Conservation (phyloP, 2,888 invertebrate species). For the Apamea sordens region DNA sequence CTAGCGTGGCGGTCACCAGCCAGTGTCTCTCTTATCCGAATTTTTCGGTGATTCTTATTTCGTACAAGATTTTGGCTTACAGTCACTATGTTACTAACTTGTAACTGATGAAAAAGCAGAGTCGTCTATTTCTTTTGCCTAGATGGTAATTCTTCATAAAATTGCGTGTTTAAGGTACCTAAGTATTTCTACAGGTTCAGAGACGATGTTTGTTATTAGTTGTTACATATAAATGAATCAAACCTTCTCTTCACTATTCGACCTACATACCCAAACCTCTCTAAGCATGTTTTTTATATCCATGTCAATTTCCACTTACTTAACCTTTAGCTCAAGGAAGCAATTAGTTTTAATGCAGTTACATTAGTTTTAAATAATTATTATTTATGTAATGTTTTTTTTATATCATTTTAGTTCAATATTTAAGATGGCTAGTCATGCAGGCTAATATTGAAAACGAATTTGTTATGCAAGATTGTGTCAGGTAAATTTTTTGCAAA, state of each 20-base stretch:
- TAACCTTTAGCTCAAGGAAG: constrained; percentile 67
- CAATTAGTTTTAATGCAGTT: constrained; percentile 65
- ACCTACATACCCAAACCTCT: constrained; percentile 51
- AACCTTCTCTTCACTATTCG: constrained; percentile 37
- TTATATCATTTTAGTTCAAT: constrained; percentile 6
- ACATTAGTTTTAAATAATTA: constrained; percentile 50
- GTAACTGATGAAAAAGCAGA: background rate
- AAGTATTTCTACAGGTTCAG: background rate
- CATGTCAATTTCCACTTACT: constrained; percentile 56
- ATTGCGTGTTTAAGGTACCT: background rate
- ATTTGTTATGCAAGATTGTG: constrained; percentile 13
- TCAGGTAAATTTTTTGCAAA: constrained; percentile 17
- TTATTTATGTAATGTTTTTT: constrained; percentile 32
- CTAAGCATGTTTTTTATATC: constrained; percentile 39
- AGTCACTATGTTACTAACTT: background rate
- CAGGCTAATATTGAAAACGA: background rate
- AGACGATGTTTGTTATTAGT: background rate
- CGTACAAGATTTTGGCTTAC: background rate
- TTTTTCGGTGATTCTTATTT: background rate
- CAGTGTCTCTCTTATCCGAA: too few relatives aligned
- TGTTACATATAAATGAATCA: constrained; percentile 1
- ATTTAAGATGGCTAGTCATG: constrained; percentile 18
- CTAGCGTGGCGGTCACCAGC: too few relatives aligned
- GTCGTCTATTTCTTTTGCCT: background rate
- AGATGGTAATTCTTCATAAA: too few relatives aligned